A percentile compares a stretch with the other conserved stretches of the same genome.
These are phyloP conservation scores for Epistrophella euchroma DNA, from an alignment of 2,888 invertebrate species.

Conservation along the genomic window DNA sequence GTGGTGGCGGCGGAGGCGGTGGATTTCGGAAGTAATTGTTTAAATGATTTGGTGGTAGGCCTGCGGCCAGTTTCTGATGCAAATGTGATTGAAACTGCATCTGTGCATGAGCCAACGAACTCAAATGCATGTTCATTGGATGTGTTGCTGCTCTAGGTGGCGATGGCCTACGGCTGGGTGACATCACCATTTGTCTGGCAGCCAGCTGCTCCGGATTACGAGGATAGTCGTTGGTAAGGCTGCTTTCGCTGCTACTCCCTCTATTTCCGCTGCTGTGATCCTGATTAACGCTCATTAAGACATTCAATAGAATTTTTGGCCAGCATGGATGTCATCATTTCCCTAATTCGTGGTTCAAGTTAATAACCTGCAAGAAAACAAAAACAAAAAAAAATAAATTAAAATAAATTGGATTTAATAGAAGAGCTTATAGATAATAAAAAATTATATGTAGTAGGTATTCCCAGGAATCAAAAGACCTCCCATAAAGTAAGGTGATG, in stretches of 20 bases:
- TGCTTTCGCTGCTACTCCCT: slow-evolving; percentile 74
- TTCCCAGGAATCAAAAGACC: slow-evolving; percentile 45
- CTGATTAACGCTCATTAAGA: slow-evolving; percentile 76
- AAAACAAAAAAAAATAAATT: slow-evolving; percentile 38
- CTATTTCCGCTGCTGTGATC: slow-evolving; percentile 76
- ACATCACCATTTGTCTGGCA: slow-evolving; percentile 85
- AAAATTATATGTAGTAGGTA: too few relatives aligned
- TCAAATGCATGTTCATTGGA: slow-evolving; percentile 84
- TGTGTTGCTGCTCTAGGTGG: slow-evolving; percentile 85
- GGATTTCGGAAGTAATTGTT: slow-evolving; percentile 81
- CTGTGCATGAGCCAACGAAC: slow-evolving; percentile 82
- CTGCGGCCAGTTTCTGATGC: slow-evolving; percentile 83
- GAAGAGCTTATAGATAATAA: slow-evolving; percentile 34
- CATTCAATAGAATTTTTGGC: slow-evolving; percentile 58
- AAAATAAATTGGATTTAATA: slow-evolving; percentile 5
- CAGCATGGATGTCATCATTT: slow-evolving; percentile 67
- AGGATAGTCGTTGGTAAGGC: slow-evolving; percentile 77
- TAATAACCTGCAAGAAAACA: slow-evolving; percentile 59
- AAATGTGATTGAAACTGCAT: slow-evolving; percentile 83
- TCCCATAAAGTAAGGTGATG: slow-evolving; percentile 61
- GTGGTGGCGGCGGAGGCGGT: slow-evolving; percentile 78
- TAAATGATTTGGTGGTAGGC: slow-evolving; percentile 78
- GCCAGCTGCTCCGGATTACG: slow-evolving; percentile 68
- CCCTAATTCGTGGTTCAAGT: slow-evolving; percentile 52
- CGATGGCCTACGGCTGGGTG: slow-evolving; percentile 88